Evolutionary conservation across 2,113 vertebrate species (phyloP), one percentile per base, ranked within the genome.

Genomic region (Seriola rivoliana): DNA sequence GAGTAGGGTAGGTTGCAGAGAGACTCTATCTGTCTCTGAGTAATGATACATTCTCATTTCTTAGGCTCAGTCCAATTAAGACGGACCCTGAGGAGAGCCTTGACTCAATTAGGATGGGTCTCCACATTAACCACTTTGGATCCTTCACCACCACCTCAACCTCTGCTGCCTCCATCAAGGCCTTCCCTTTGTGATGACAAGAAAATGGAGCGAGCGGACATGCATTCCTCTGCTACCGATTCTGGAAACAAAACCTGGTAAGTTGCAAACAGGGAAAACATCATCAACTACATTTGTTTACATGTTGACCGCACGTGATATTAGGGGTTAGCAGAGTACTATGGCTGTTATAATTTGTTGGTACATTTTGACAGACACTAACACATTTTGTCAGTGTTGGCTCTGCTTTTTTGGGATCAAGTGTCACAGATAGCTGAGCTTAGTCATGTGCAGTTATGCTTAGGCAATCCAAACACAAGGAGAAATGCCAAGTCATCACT

Each of bases 21-120:
- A 87, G 78, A 88, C 87, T 77, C 80, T 50, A 52, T 60, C 77
- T 19, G 69, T 82, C 80, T 89, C 84, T 23, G 74, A 87, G 85
- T 85, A 85, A 94, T 92, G 89, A 93, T 93, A 81, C 75, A 83
- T 67, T 89, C 86, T 91, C 88, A 85, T 89, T 91, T 92, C 87
- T 72, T 36, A 81, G 84, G 85, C 92, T 88, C 88, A 64, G 88
- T 82, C 91, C 89, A 93, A 94, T 93, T 92, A 93, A 82, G 74
- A 55, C 0, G 40, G 71, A 86, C 92, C 93, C 94, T 46, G 70
- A 86, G 89, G 93, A 92, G 81, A 85, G 86, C 79, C 84, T 59
- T 55, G 71, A 86, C 89, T 93, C 90, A 89, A 91, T 94, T 94
- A 94, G 93, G 72, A 84, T 48, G 80, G 82, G 85, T 81, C 88